Conservation (phyloP, 1,140 invertebrate genomes). For the Drosophila rhopaloa region DNA sequence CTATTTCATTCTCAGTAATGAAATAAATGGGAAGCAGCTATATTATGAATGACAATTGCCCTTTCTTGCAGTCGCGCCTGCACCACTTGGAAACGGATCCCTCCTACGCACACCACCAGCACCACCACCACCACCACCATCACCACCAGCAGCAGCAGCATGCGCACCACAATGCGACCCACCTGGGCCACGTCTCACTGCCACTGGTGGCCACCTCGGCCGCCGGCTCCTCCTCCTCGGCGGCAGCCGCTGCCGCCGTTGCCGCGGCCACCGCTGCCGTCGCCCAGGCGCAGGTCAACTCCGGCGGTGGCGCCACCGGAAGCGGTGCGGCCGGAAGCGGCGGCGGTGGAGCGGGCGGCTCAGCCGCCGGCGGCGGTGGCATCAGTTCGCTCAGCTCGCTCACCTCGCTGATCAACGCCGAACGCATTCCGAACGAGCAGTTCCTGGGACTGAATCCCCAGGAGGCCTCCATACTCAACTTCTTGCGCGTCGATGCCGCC, state of each 20-base stretch:
- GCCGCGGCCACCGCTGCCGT: constrained; percentile 32
- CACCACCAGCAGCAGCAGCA: constrained; percentile 57
- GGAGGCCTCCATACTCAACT: constrained; percentile 88
- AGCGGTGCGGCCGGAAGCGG: constrained; percentile 22
- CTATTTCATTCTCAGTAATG: too few species aligned
- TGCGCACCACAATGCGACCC: constrained; percentile 24
- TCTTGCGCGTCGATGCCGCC: constrained; percentile 87
- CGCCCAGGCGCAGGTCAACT: constrained; percentile 30
- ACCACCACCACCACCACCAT: constrained; percentile 65
- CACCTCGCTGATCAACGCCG: constrained; percentile 82
- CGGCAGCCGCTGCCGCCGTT: constrained; percentile 45
- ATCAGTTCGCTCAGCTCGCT: constrained; percentile 81
- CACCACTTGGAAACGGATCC: constrained; percentile 84
- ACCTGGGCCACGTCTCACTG: constrained; percentile 55
- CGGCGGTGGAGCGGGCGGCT: constrained; percentile 10
- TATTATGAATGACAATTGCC: not conserved
- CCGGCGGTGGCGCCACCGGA: constrained; percentile 18
- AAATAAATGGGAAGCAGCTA: too few species aligned
- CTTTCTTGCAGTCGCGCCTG: constrained; percentile 65
- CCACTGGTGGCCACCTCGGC: constrained; percentile 43
- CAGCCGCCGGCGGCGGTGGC: constrained; percentile 31
- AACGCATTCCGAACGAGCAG: constrained; percentile 83
- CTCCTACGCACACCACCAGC: constrained; percentile 79
- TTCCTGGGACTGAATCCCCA: constrained; percentile 85
- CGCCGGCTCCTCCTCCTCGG: constrained; percentile 48